Percentiles rank a stretch among this genome's conserved stretches.
phyloP scores from a whole-genome alignment of 1,140 invertebrate genomes.

The Nixonia krombeini region DNA sequence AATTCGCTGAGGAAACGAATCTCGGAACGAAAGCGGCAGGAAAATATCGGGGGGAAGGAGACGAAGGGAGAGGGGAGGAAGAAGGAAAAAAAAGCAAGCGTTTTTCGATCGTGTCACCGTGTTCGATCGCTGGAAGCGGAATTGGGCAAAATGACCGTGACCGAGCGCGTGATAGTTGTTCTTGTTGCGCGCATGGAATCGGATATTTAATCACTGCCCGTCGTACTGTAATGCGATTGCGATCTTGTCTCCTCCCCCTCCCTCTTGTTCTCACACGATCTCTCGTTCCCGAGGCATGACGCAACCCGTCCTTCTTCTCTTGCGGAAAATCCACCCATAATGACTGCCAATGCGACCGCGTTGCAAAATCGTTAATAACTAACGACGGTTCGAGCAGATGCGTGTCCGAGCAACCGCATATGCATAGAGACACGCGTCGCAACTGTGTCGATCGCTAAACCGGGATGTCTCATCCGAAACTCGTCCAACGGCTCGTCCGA shows the following conservation, averaged over 20 bases:
- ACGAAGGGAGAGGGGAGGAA: no score
- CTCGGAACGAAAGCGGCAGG: background rate
- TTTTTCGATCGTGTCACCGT: background rate
- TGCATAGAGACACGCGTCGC: no score
- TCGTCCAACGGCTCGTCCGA: no score
- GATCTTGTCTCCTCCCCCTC: no score
- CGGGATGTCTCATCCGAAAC: no score
- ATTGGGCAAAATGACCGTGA: constrained; percentile 36
- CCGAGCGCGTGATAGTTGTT: constrained; percentile 28
- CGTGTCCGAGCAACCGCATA: no score
- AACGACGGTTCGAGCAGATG: no score
- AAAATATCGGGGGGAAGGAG: background rate
- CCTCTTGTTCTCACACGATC: no score
- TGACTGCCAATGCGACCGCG: background rate
- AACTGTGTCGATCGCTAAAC: no score
- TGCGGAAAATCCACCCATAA: background rate
- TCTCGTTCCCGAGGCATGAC: background rate
- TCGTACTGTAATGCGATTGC: no score
- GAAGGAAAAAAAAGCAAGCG: no score
- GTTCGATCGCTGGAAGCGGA: constrained; percentile 6
- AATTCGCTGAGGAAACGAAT: background rate
- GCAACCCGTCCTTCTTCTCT: background rate
- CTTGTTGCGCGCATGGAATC: constrained; percentile 31
- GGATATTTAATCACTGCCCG: constrained; percentile 26
- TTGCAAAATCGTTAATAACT: background rate